Evolutionary conservation across 2,113 vertebrate species (phyloP).

Genomic region (Tylochromis polylepis): DNA sequence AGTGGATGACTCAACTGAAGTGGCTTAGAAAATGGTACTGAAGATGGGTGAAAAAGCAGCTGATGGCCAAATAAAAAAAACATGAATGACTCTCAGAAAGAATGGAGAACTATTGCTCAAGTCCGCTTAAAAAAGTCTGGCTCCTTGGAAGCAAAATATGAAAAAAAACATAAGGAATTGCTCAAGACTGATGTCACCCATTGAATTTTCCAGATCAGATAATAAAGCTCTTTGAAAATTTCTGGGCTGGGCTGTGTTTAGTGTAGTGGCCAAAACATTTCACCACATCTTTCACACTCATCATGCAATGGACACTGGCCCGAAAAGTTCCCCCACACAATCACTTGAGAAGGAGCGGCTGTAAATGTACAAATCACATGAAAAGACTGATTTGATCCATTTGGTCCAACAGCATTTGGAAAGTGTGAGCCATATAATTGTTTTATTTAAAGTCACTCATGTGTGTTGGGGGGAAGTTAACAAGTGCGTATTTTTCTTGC

Average conservation of each 20-base stretch:
- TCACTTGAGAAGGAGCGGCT: not conserved
- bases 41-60: not conserved
- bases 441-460: not conserved
- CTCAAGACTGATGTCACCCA: not conserved
- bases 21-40: not conserved
- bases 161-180: not conserved
- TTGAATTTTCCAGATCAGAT: not conserved
- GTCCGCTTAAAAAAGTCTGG: not conserved
- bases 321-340: not conserved
- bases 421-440: not conserved
- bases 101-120: not conserved
- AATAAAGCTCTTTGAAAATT: not conserved
- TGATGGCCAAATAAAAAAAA: not conserved
- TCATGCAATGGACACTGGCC: not conserved
- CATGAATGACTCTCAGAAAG: not conserved
- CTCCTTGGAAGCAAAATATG: not conserved
- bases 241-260: not conserved
- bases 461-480: not conserved
- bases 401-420: not conserved
- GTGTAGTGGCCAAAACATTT: not conserved
- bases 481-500: not conserved
- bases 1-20: not conserved
- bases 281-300: not conserved
- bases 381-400: not conserved
- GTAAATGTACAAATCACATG: not conserved